These are phyloP conservation scores for Perca fluviatilis DNA, from an alignment of 2,113 vertebrate species.

Conservation along the genomic window DNA sequence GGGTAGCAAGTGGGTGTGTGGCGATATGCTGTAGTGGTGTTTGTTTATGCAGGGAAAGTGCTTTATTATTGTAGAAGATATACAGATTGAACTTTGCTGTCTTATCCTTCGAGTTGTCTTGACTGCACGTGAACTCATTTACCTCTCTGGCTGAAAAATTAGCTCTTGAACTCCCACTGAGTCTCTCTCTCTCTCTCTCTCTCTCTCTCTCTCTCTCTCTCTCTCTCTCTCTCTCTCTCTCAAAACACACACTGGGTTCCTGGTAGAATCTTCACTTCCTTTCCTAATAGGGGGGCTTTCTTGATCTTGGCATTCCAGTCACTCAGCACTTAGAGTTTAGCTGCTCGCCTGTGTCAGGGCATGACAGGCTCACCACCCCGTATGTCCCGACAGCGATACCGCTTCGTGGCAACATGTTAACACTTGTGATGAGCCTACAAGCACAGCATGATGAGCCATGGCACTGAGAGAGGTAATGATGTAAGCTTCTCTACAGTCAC, in stretches of 20 bases:
- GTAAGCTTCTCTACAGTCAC: slow-evolving; percentile 36
- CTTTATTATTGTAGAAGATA: neutral
- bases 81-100: slow-evolving; percentile 17
- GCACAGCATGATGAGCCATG: slow-evolving; percentile 52
- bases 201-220: neutral
- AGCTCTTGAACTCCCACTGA: slow-evolving; percentile 34
- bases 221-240: neutral
- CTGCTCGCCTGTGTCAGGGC: slow-evolving; percentile 48
- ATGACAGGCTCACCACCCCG: slow-evolving; percentile 45
- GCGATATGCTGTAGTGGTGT: neutral
- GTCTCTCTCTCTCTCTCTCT: neutral
- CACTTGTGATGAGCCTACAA: slow-evolving; percentile 58
- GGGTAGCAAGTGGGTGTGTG: neutral
- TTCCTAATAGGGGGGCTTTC: slow-evolving; percentile 53
- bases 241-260: slow-evolving; percentile 30
- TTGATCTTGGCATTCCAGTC: slow-evolving; percentile 71
- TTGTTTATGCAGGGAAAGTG: neutral
- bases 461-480: slow-evolving; percentile 69
- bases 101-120: slow-evolving; percentile 8
- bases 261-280: slow-evolving; percentile 50
- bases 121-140: slow-evolving; percentile 18
- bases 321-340: slow-evolving; percentile 64
- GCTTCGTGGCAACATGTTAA: slow-evolving; percentile 62
- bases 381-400: slow-evolving; percentile 54
- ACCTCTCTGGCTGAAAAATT: slow-evolving; percentile 37